These are phyloP conservation scores for Enteromius unitaeniatus DNA, from an alignment of 2,797 vertebrate genomes.

Conservation along the genomic window DNA sequence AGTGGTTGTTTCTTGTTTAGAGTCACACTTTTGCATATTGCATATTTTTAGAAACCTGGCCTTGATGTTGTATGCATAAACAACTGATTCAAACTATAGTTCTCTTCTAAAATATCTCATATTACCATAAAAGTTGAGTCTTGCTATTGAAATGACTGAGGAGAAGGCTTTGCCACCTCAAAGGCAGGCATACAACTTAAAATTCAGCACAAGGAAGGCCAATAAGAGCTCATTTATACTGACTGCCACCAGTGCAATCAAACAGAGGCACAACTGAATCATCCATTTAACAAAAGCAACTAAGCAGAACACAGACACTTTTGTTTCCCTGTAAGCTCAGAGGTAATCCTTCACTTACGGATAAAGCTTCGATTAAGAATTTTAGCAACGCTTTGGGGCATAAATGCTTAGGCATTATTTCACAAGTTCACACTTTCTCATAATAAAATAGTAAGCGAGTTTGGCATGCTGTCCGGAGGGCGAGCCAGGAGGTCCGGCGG, in stretches of 20 bases:
- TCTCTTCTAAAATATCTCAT: neutral
- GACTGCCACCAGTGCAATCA: neutral
- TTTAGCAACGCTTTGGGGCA: neutral
- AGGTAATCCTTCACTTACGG: slow-evolving; percentile 28
- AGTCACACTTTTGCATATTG: neutral
- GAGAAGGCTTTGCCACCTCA: neutral
- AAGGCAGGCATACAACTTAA: slow-evolving; percentile 3
- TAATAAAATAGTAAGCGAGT: no score
- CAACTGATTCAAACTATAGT: neutral
- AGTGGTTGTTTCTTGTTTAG: neutral
- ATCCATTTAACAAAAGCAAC: slow-evolving; percentile 39
- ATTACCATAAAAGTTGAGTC: neutral
- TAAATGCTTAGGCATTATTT: neutral
- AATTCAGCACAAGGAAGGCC: slow-evolving; percentile 29
- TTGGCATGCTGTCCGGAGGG: no score
- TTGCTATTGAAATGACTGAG: neutral
- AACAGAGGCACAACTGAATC: slow-evolving; percentile 24
- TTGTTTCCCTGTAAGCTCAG: slow-evolving; percentile 9
- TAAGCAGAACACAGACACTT: slow-evolving; percentile 28
- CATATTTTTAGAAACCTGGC: neutral
- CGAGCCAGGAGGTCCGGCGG: no score
- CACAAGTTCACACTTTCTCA: no score
- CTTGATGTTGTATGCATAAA: slow-evolving; percentile 1
- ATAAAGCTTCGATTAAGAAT: slow-evolving; percentile 12
- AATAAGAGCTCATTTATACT: slow-evolving; percentile 31